Evolutionary conservation across 2,888 invertebrate species (phyloP).

Genomic region (Heliconius sara): DNA sequence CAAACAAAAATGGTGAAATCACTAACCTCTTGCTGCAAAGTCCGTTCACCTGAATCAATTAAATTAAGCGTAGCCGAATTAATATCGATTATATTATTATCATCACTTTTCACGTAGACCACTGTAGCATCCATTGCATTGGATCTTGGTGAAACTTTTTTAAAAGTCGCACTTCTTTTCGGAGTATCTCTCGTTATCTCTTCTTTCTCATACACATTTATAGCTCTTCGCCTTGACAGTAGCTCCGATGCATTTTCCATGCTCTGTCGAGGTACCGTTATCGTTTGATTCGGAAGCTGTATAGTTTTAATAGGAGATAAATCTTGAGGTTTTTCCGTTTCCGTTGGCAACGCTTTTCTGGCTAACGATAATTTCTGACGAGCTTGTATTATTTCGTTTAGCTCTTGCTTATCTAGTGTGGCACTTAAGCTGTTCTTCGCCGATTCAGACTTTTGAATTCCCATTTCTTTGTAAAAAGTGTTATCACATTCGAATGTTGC

Average conservation of each 20-base stretch:
- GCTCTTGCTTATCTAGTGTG: slow-evolving; percentile 75
- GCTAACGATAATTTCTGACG: slow-evolving; percentile 76
- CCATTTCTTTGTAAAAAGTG: slow-evolving; percentile 75
- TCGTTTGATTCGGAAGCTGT: slow-evolving; percentile 75
- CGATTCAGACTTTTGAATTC: slow-evolving; percentile 61
- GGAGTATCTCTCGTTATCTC: slow-evolving; percentile 63
- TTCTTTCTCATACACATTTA: slow-evolving; percentile 67
- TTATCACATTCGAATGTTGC: slow-evolving; percentile 72
- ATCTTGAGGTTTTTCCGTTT: slow-evolving; percentile 67
- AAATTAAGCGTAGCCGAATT: slow-evolving; percentile 77
- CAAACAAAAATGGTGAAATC: neutral
- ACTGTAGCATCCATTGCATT: slow-evolving; percentile 70
- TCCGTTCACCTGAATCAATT: slow-evolving; percentile 65
- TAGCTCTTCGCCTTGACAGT: slow-evolving; percentile 68
- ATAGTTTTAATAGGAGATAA: slow-evolving; percentile 69
- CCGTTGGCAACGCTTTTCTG: slow-evolving; percentile 70
- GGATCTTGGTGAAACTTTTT: slow-evolving; percentile 66
- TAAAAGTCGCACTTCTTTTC: slow-evolving; percentile 75
- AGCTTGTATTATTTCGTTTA: slow-evolving; percentile 79
- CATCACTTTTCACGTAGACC: slow-evolving; percentile 68
- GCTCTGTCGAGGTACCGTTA: slow-evolving; percentile 73
- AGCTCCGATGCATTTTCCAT: slow-evolving; percentile 77
- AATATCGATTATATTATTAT: slow-evolving; percentile 73
- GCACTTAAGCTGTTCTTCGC: slow-evolving; percentile 70
- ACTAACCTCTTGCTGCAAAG: slow-evolving; percentile 63